A percentile compares a stretch with the other conserved stretches of the same genome.
Evolutionary conservation across 2,888 invertebrate species (phyloP).

Genomic region (Leptogaster cylindrica): DNA sequence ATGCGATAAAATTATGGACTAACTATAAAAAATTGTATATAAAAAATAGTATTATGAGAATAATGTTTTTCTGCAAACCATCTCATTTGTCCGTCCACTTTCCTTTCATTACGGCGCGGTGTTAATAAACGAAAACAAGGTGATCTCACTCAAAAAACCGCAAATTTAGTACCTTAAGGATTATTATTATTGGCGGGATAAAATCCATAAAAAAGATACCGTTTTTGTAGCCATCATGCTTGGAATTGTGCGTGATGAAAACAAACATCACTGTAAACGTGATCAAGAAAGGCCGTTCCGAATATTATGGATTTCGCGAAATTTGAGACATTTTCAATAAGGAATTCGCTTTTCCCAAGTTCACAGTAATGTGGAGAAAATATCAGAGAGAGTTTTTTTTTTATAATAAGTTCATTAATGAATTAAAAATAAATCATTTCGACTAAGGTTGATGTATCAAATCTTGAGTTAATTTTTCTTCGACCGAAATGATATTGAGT

Average conservation of each 20-base stretch:
- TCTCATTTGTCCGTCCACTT: background rate
- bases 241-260: background rate
- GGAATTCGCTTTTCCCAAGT: conserved; percentile 6
- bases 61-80: too few relatives aligned
- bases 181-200: background rate
- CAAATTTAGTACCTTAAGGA: background rate
- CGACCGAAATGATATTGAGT: too few relatives aligned
- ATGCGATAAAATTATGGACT: background rate
- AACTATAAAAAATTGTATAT: too few relatives aligned
- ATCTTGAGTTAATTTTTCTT: too few relatives aligned
- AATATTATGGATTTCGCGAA: conserved; percentile 12
- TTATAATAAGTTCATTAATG: too few relatives aligned
- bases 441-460: too few relatives aligned
- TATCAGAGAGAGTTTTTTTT: too few relatives aligned
- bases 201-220: background rate
- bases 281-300: background rate
- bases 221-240: background rate
- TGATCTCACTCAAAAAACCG: background rate
- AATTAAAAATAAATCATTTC: too few relatives aligned
- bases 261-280: background rate
- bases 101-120: background rate
- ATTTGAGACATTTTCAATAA: conserved; percentile 20
- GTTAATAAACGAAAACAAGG: background rate
- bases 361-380: conserved; percentile 1
- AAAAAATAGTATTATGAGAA: too few relatives aligned